A percentile compares a stretch with the other conserved stretches of the same genome.
phyloP scores from a whole-genome alignment of 2,888 invertebrate genomes.

The Ormia ochracea region DNA sequence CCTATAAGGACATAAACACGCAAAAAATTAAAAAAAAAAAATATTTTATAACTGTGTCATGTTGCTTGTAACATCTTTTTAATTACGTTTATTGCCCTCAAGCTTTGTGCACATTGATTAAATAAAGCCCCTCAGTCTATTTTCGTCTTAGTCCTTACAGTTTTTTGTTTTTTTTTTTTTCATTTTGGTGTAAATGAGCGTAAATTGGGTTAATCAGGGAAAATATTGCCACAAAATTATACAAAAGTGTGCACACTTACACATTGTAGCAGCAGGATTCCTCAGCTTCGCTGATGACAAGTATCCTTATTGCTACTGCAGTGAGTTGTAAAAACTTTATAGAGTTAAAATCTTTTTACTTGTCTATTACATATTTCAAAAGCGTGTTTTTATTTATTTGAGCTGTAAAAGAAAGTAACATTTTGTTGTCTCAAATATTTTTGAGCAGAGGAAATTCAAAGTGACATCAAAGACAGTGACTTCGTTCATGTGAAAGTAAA shows the following conservation, averaged over 20 bases:
- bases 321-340: conserved; percentile 22
- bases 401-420: background rate
- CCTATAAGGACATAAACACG: too few species aligned
- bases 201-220: conserved; percentile 58
- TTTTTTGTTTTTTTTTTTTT: background rate
- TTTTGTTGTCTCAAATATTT: background rate
- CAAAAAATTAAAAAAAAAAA: too few species aligned
- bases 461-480: conserved; percentile 6
- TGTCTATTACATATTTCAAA: background rate
- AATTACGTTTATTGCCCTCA: background rate
- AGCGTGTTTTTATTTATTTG: background rate
- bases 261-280: conserved; percentile 19
- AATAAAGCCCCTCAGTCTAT: background rate
- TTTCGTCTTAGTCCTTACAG: conserved; percentile 10
- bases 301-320: conserved; percentile 38
- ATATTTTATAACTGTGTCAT: too few species aligned
- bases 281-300: conserved; percentile 4
- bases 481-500: background rate
- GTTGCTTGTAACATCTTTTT: too few species aligned
- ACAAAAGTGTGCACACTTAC: background rate
- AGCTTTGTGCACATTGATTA: too few species aligned
- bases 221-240: conserved; percentile 58
- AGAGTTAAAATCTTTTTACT: background rate
- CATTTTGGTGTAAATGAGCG: conserved; percentile 26
- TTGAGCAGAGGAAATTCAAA: conserved; percentile 11